These are phyloP conservation scores for Drosophila tanythrix DNA, from an alignment of 2,888 invertebrate genomes.

Conservation along the genomic window DNA sequence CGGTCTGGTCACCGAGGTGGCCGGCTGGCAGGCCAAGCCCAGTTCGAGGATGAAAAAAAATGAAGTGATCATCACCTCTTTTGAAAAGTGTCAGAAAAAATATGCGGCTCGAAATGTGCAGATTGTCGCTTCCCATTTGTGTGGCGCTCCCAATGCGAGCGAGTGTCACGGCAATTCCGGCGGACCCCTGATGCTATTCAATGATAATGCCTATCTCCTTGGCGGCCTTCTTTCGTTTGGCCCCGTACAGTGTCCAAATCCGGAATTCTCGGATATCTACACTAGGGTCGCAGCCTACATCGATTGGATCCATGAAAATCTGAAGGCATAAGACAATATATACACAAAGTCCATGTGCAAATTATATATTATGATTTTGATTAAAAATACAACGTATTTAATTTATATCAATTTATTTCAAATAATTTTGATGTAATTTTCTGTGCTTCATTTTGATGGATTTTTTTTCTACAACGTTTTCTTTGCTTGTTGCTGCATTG, in stretches of 20 bases:
- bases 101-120: constrained; percentile 35
- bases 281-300: constrained; percentile 66
- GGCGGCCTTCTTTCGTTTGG: constrained; percentile 67
- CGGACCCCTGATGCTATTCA: constrained; percentile 64
- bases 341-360: background rate
- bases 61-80: constrained; percentile 46
- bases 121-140: constrained; percentile 59
- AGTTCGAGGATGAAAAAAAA: constrained; percentile 54
- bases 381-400: background rate
- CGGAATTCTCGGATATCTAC: constrained; percentile 66
- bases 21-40: constrained; percentile 58
- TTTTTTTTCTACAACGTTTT: background rate
- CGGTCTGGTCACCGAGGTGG: constrained; percentile 57
- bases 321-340: constrained; percentile 35
- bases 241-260: constrained; percentile 56
- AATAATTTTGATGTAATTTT: background rate
- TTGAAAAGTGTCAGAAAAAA: constrained; percentile 47
- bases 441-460: background rate
- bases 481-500: background rate
- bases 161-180: constrained; percentile 66
- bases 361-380: background rate
- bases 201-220: constrained; percentile 53
- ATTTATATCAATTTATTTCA: background rate
- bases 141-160: constrained; percentile 41
- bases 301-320: constrained; percentile 59